Conservation (phyloP, 2,113 vertebrate genomes). For the Aldabrachelys gigantea region DNA sequence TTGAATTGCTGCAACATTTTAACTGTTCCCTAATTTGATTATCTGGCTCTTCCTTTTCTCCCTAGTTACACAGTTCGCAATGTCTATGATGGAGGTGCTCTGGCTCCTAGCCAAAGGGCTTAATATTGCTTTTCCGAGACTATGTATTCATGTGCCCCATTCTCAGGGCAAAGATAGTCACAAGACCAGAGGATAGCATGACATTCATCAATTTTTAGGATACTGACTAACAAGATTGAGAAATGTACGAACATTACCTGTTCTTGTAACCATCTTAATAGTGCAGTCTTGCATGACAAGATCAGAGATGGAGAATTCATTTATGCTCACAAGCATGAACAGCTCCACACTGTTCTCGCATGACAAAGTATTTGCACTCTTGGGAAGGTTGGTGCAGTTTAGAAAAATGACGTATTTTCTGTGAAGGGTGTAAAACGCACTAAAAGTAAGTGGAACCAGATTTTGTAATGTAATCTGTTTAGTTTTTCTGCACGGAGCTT, state of each 20-base stretch:
- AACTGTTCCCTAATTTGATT: background rate
- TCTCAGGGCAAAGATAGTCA: background rate
- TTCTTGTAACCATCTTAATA: background rate
- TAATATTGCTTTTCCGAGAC: background rate
- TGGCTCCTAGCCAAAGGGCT: too few relatives aligned
- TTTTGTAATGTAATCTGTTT: background rate
- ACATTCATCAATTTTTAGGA: background rate
- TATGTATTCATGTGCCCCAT: background rate
- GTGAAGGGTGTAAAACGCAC: background rate
- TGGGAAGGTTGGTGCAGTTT: background rate
- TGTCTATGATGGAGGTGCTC: background rate
- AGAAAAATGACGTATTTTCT: background rate
- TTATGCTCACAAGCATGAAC: background rate
- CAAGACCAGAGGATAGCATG: background rate
- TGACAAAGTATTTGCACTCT: conserved; percentile 25
- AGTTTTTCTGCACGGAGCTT: background rate
- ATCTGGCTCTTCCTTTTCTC: background rate
- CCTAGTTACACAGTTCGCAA: background rate
- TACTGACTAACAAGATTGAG: background rate
- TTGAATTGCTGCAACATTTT: background rate
- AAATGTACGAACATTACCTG: background rate
- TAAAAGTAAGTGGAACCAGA: background rate
- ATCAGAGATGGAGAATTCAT: background rate
- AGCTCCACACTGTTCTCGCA: background rate
- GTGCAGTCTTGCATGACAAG: background rate